phyloP scores from a whole-genome alignment of 2,113 vertebrate species.

The Chloropsis hardwickii region DNA sequence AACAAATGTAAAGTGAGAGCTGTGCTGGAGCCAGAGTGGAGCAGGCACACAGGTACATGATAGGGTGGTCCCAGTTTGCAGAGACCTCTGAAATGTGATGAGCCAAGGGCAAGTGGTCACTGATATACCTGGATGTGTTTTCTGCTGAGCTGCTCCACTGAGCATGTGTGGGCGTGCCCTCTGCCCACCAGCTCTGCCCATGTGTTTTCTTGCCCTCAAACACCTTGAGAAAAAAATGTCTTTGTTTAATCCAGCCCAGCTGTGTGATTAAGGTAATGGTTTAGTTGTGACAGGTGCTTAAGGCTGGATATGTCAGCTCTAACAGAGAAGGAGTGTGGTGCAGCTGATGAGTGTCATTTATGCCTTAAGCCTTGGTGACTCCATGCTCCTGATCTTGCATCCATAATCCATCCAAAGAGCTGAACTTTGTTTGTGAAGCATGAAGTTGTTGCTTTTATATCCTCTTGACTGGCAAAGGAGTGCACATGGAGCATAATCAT shows the following conservation, averaged over 20 bases:
- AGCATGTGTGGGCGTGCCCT: rapidly evolving
- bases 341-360: neutral
- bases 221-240: neutral
- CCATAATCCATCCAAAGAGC: neutral
- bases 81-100: neutral
- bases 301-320: neutral
- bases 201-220: too few species aligned
- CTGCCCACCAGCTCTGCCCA: neutral
- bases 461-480: neutral
- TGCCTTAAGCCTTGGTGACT: neutral
- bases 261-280: neutral
- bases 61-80: neutral
- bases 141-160: neutral
- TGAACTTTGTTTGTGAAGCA: neutral
- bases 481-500: rapidly evolving
- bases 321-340: neutral
- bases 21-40: neutral
- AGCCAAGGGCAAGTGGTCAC: neutral
- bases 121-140: neutral
- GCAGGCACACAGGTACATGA: neutral
- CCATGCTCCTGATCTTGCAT: neutral
- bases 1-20: neutral
- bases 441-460: neutral
- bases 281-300: neutral
- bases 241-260: neutral